A percentile compares a stretch with the other conserved stretches of the same genome.
Conservation (phyloP, 2,113 vertebrate genomes). For the Aphelocoma coerulescens region DNA sequence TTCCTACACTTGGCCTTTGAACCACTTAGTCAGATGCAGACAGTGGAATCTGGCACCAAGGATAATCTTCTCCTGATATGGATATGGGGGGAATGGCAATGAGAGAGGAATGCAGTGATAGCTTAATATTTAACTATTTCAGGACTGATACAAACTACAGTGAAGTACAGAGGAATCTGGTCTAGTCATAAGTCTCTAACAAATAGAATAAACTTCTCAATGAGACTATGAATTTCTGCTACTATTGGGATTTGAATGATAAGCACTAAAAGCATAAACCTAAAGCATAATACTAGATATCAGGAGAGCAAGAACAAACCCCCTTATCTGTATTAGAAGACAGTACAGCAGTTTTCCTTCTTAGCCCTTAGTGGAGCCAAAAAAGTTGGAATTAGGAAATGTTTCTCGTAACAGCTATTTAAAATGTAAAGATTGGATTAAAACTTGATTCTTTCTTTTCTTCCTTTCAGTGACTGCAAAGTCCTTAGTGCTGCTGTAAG, state of each 20-base stretch:
- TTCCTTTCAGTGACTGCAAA: neutral
- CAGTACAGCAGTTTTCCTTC: neutral
- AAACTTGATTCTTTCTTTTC: neutral
- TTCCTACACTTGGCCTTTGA: constrained; percentile 44
- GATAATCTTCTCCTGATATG: constrained; percentile 60
- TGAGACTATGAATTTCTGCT: neutral
- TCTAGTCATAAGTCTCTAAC: neutral
- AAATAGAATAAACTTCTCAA: neutral
- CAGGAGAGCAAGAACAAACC: neutral
- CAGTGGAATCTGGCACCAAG: constrained; percentile 55
- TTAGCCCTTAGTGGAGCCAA: neutral
- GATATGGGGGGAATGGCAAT: constrained; percentile 19
- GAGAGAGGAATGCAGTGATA: constrained; percentile 36
- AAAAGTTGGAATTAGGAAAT: neutral
- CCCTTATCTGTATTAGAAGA: neutral
- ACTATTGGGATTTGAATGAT: neutral
- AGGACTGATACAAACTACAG: neutral
- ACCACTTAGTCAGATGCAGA: constrained; percentile 57
- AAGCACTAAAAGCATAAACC: neutral
- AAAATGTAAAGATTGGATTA: neutral
- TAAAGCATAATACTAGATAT: neutral
- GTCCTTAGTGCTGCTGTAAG: neutral
- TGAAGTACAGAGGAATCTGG: neutral
- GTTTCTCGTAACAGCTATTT: neutral
- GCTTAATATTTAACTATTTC: constrained; percentile 56